These are phyloP conservation scores for Sylvicola fuscatus DNA, from an alignment of 2,888 invertebrate genomes.

Conservation along the genomic window DNA sequence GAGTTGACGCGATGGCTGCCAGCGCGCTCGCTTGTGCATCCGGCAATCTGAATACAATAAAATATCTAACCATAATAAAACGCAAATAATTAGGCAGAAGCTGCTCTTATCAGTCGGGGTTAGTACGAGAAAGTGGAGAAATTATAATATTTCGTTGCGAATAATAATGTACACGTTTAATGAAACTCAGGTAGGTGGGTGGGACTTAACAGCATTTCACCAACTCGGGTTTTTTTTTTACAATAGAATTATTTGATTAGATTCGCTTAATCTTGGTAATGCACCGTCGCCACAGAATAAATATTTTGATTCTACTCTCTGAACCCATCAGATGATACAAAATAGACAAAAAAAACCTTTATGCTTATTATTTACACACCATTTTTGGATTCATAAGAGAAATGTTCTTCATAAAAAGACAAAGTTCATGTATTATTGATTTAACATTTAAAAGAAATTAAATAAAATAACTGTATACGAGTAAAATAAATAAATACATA, in stretches of 20 bases:
- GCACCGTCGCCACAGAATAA: too few relatives aligned
- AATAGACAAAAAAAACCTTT: too few relatives aligned
- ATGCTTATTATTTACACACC: too few relatives aligned
- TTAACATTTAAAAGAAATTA: too few relatives aligned
- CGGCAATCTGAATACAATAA: slow-evolving; percentile 41
- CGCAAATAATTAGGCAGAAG: background rate
- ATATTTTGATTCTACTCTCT: too few relatives aligned
- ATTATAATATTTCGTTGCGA: too few relatives aligned
- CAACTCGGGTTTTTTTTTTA: background rate
- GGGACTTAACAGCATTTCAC: background rate
- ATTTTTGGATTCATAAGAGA: too few relatives aligned
- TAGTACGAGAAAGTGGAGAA: slow-evolving; percentile 3
- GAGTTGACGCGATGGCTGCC: slow-evolving; percentile 51
- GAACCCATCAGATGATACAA: too few relatives aligned
- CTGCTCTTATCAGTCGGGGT: background rate
- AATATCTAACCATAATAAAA: slow-evolving; percentile 15
- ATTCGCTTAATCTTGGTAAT: too few relatives aligned
- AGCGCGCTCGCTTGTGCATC: slow-evolving; percentile 55
- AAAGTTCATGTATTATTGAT: too few relatives aligned
- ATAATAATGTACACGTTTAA: background rate
- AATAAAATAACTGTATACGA: background rate
- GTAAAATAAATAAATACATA: background rate
- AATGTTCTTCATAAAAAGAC: too few relatives aligned
- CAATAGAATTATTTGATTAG: too few relatives aligned
- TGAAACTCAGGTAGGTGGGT: background rate